A percentile compares a stretch with the other conserved stretches of the same genome.
Conservation (phyloP, 2,113 vertebrate species). For the Excalfactoria chinensis region DNA sequence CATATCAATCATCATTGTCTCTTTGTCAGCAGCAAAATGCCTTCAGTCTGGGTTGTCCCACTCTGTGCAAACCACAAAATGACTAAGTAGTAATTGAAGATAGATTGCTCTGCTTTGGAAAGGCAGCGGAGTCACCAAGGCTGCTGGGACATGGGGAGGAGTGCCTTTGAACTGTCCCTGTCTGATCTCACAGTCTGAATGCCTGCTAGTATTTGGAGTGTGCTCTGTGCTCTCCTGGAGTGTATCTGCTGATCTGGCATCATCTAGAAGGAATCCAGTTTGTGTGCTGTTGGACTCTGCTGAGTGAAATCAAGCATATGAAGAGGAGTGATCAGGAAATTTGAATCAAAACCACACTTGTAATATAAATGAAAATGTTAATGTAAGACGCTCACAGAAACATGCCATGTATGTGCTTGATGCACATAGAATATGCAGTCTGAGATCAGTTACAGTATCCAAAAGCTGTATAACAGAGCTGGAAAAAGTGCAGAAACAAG, state of each 20-base stretch:
- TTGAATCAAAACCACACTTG: background rate
- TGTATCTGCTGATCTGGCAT: background rate
- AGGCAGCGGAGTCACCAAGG: background rate
- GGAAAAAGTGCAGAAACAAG: background rate
- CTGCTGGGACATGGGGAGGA: background rate
- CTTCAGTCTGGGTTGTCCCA: background rate
- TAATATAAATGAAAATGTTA: background rate
- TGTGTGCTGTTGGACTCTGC: background rate
- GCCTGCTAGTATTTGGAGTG: background rate
- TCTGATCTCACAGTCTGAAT: background rate
- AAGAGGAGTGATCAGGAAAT: background rate
- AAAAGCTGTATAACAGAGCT: background rate
- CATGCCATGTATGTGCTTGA: background rate
- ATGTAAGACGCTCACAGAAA: background rate
- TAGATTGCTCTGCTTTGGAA: background rate
- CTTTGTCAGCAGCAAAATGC: background rate
- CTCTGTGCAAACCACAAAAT: constrained; percentile 7
- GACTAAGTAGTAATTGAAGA: background rate
- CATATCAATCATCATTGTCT: background rate
- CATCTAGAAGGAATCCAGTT: background rate
- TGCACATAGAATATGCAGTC: background rate
- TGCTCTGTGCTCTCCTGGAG: background rate
- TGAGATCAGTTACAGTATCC: background rate
- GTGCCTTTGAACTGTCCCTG: background rate
- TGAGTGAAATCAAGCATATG: background rate